Evolutionary conservation across 2,888 invertebrate species (phyloP).

Genomic region (Dynastes tityus): DNA sequence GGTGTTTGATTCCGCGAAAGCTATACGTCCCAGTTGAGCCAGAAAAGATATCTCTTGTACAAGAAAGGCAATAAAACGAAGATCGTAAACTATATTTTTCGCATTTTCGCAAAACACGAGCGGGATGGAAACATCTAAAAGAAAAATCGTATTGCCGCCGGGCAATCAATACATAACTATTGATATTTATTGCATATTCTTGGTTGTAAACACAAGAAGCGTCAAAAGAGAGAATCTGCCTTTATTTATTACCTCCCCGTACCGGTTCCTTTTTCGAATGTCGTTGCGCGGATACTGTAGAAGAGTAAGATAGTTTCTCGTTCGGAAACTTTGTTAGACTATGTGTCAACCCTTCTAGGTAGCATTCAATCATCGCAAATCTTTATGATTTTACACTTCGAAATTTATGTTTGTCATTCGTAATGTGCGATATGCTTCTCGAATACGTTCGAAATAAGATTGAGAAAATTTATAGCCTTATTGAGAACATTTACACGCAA

Average conservation of each 20-base stretch:
- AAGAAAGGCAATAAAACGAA: constrained; percentile 49
- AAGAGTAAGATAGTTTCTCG: constrained; percentile 24
- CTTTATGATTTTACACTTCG: constrained; percentile 22
- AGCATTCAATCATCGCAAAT: constrained; percentile 32
- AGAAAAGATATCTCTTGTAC: constrained; percentile 31
- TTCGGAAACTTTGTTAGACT: constrained; percentile 1
- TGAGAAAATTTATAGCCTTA: no score
- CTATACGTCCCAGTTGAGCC: constrained; percentile 23
- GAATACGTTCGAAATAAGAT: not conserved
- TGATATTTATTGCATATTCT: constrained; percentile 55
- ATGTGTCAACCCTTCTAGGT: not conserved
- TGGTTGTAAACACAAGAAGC: constrained; percentile 54
- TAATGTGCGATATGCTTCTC: not conserved
- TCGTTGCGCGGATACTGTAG: not conserved
- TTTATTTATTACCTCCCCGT: constrained; percentile 45
- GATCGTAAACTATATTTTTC: constrained; percentile 50
- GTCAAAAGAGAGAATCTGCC: constrained; percentile 53
- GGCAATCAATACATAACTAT: constrained; percentile 53
- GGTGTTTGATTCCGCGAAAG: constrained; percentile 27
- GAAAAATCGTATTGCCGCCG: constrained; percentile 4
- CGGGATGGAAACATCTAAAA: constrained; percentile 7
- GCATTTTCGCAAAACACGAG: constrained; percentile 43
- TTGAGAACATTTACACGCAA: no score
- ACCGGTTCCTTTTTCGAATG: constrained; percentile 21
- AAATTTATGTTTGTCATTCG: constrained; percentile 3